A percentile compares a stretch with the other conserved stretches of the same genome.
Conservation (phyloP, 1,140 invertebrate species). For the Drosophila azteca region DNA sequence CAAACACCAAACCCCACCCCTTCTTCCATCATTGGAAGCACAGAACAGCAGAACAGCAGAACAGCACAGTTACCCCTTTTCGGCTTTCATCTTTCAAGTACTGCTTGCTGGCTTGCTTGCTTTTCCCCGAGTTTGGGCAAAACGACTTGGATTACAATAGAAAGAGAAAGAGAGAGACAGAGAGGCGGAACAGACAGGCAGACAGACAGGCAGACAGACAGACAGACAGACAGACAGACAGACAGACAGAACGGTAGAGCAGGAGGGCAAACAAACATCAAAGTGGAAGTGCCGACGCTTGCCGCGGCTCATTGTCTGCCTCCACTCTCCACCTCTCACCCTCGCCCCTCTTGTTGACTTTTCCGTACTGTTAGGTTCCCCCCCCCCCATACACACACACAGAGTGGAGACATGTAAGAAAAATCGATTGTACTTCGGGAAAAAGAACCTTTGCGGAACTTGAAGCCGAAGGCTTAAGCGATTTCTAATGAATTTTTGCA, state of each 20-base stretch:
- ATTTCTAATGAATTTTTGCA: too few species aligned
- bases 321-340: background rate
- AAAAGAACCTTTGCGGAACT: background rate
- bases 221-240: too few species aligned
- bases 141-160: constrained; percentile 44
- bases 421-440: constrained; percentile 24
- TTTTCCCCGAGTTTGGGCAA: constrained; percentile 31
- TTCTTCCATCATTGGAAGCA: too few species aligned
- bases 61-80: background rate
- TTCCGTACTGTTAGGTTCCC: background rate
- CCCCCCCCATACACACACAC: too few species aligned
- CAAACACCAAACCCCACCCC: too few species aligned
- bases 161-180: background rate
- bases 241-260: too few species aligned
- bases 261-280: constrained; percentile 16
- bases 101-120: background rate
- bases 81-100: constrained; percentile 39
- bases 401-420: constrained; percentile 11
- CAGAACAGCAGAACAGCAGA: constrained; percentile 1
- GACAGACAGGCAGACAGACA: too few species aligned
- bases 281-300: constrained; percentile 30
- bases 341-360: constrained; percentile 19
- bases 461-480: background rate
- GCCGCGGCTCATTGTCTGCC: background rate
- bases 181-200: too few species aligned